phyloP scores from a whole-genome alignment of 1,140 invertebrate genomes.

The Xylocopa sonorina region DNA sequence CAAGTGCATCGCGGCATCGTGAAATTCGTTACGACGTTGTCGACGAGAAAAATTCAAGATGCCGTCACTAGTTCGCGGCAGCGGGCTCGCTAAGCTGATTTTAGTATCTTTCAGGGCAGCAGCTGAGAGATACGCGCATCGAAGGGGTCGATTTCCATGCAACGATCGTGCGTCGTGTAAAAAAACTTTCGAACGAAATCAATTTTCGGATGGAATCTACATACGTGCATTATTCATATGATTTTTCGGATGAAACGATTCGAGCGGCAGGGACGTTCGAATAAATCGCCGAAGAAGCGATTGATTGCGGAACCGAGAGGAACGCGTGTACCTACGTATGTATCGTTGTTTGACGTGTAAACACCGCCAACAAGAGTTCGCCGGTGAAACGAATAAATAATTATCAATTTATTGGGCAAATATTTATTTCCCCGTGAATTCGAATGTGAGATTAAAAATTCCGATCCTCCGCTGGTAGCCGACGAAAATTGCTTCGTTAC shows the following conservation, averaged over 20 bases:
- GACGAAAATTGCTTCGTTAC: too few species aligned
- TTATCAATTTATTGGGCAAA: neutral
- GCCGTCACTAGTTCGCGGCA: neutral
- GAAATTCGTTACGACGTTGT: neutral
- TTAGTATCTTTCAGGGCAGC: neutral
- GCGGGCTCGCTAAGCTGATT: too few species aligned
- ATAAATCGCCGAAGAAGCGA: neutral
- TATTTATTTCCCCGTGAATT: neutral
- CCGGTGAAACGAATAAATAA: neutral
- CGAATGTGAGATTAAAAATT: neutral
- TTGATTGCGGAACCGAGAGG: neutral
- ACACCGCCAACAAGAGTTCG: neutral
- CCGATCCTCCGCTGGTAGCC: too few species aligned
- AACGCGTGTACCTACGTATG: too few species aligned
- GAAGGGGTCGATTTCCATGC: too few species aligned
- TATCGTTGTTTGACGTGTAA: neutral
- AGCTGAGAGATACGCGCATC: too few species aligned
- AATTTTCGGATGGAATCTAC: too few species aligned
- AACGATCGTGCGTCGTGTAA: too few species aligned
- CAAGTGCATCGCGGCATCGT: neutral
- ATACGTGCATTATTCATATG: neutral
- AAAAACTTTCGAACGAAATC: too few species aligned
- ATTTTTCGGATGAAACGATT: neutral
- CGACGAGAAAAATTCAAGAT: neutral
- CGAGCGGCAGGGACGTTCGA: neutral